A percentile compares a stretch with the other conserved stretches of the same genome.
These are phyloP conservation scores for Pseudocheirus occidentalis DNA, from an alignment of 2,797 vertebrate species.

Conservation along the genomic window DNA sequence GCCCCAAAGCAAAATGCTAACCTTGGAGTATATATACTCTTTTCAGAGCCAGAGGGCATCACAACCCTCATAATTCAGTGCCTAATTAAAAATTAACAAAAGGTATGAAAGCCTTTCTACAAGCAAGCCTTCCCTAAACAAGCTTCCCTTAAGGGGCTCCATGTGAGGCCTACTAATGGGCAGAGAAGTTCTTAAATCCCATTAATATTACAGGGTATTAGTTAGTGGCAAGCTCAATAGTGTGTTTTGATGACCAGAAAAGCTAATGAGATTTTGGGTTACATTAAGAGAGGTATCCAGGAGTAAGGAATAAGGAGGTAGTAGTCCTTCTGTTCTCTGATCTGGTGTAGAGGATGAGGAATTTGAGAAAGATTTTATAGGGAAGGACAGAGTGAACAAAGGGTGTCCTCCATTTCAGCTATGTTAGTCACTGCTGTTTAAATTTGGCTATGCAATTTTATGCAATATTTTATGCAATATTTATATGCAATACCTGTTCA, in stretches of 20 bases:
- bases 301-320: neutral
- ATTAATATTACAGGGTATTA: neutral
- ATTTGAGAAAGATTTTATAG: neutral
- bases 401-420: neutral
- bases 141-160: too few relatives aligned
- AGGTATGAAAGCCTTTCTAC: too few relatives aligned
- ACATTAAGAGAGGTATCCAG: neutral
- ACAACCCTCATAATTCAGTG: too few relatives aligned
- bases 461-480: too few relatives aligned
- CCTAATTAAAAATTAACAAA: too few relatives aligned
- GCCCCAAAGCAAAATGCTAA: too few relatives aligned
- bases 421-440: neutral
- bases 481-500: neutral
- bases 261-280: neutral
- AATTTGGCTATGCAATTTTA: neutral
- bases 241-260: neutral
- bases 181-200: too few relatives aligned
- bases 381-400: neutral
- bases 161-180: too few relatives aligned
- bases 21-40: too few relatives aligned
- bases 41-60: too few relatives aligned
- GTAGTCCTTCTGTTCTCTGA: neutral
- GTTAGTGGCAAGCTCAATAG: neutral
- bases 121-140: too few relatives aligned
- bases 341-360: neutral